phyloP scores from a whole-genome alignment of 2,113 vertebrate genomes.

The Rana temporaria region DNA sequence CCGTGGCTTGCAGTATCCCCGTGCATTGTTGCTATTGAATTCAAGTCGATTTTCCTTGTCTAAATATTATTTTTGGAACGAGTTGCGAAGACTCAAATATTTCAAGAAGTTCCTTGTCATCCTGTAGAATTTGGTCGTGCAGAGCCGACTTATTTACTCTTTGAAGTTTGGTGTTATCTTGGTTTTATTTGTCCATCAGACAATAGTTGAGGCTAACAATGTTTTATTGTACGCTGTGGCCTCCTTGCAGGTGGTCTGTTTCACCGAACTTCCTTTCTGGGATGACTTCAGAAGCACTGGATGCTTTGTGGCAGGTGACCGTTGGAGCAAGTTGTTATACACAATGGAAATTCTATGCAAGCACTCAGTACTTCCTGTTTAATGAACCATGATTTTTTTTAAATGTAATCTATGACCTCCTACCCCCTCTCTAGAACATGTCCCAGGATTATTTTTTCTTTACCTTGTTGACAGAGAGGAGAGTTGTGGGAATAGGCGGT shows the following conservation, averaged over 20 bases:
- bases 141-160: background rate
- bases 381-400: no score
- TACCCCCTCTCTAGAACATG: no score
- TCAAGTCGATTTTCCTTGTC: conserved; percentile 18
- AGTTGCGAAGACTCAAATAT: conserved; percentile 11
- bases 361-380: no score
- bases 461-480: no score
- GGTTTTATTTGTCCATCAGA: background rate
- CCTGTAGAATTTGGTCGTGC: background rate
- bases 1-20: background rate
- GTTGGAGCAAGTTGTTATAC: background rate
- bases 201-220: no score
- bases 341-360: conserved; percentile 3
- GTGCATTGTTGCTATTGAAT: background rate
- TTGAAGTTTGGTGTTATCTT: background rate
- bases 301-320: background rate
- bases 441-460: no score
- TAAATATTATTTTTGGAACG: conserved; percentile 45
- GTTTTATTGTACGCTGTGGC: no score
- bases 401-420: no score
- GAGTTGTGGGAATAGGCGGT: no score
- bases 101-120: conserved; percentile 22
- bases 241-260: no score
- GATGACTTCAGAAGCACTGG: background rate
- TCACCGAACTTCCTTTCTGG: no score